Evolutionary conservation across 1,140 invertebrate genomes (phyloP), one percentile per base, ranked within the genome.

Genomic region (Neodiprion fabricii): DNA sequence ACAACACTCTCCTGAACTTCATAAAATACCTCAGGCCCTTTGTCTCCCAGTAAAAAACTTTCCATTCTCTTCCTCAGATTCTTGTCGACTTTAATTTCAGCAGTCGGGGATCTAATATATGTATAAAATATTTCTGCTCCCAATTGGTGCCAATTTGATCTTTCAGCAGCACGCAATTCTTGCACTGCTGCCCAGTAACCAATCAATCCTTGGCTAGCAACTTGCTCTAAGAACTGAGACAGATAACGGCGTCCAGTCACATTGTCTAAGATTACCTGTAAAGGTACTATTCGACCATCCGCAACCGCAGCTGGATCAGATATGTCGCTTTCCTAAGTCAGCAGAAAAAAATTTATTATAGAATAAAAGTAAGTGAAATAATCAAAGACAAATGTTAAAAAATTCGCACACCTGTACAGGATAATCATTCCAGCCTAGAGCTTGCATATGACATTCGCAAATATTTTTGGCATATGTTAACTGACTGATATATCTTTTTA

Each of bases 111-210:
- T 75, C 93, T 90, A 74, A 97, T 94, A 80, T 95, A 97, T 12
- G 95, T 96, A 80, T 97, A 96, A 87, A 96, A 97, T 78, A 97
- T 96, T 84, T 97, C 95, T 48, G 94, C 94, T 12, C 94, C 96
- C n/a, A 97, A 85, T 78, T 97, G 95, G 87, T 97, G 95, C 90
- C 94, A 95, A 73, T 91, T 91, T 72, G 92, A 93, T 79, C 92
- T 90, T 72, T 92, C 92, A 14, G 94, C 91, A 70, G 91, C 89
- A 75, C 94, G 91, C 72, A 98, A 87, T 86, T 96, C 95, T 82
- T 97, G 95, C 1, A 97, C 95, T n/a, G 94, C 94, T 79, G 91
- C 91, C 93, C 96, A 97, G 83, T 95, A 98, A 1, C 95, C 92
- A 8, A 96, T 91, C 48, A 97, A 86, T 48, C 93, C 94, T 84